phyloP scores from a whole-genome alignment of 2,888 invertebrate species.

The Philhelius pedissequus region DNA sequence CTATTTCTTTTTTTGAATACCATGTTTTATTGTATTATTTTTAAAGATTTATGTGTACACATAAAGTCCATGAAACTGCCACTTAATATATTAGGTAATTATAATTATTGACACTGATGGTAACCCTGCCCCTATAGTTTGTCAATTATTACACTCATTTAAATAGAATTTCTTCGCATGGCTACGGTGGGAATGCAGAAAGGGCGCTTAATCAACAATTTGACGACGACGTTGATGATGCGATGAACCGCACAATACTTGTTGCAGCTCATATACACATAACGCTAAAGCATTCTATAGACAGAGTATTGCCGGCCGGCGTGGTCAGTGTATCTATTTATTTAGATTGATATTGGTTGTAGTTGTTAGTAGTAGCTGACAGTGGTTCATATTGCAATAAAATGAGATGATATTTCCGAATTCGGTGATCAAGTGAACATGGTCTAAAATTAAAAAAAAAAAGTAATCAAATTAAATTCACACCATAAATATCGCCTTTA shows the following conservation, averaged over 20 bases:
- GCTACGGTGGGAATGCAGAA: slow-evolving; percentile 28
- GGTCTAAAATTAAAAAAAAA: too few species aligned
- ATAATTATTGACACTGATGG: background rate
- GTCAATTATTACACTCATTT: slow-evolving; percentile 29
- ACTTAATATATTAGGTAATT: background rate
- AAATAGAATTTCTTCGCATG: slow-evolving; percentile 50
- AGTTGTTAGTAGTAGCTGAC: slow-evolving; percentile 6
- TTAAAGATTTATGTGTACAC: too few species aligned
- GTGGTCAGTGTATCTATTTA: slow-evolving; percentile 40
- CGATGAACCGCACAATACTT: slow-evolving; percentile 25
- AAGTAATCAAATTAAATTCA: too few species aligned
- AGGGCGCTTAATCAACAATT: slow-evolving; percentile 59
- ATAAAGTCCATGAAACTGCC: background rate
- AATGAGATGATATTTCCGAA: background rate
- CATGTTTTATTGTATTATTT: too few species aligned
- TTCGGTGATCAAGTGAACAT: too few species aligned
- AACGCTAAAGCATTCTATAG: background rate
- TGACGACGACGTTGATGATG: slow-evolving; percentile 17
- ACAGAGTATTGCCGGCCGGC: slow-evolving; percentile 3
- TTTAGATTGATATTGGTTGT: slow-evolving; percentile 27
- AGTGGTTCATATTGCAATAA: background rate
- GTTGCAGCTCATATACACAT: background rate
- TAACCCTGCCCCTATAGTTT: slow-evolving; percentile 14
- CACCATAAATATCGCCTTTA: too few species aligned
- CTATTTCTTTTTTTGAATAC: too few species aligned